Percentiles rank a stretch among this genome's conserved stretches.
These are phyloP conservation scores for Ectropis grisescens DNA, from an alignment of 1,140 invertebrate genomes.

Conservation along the genomic window DNA sequence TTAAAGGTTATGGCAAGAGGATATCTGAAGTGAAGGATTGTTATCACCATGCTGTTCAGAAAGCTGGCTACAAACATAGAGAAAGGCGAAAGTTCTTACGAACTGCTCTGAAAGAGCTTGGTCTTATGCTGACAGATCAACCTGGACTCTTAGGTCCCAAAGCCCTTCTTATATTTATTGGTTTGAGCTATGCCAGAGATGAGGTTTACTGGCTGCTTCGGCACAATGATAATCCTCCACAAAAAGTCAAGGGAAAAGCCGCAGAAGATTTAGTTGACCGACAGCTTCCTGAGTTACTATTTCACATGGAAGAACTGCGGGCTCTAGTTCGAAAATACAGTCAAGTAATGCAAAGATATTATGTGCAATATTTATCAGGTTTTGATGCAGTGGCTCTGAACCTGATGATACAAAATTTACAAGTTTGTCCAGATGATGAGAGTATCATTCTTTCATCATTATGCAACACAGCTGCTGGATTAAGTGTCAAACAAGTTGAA, in stretches of 20 bases:
- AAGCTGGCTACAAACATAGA: conserved; percentile 90
- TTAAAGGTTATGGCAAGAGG: conserved; percentile 95
- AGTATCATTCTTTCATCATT: conserved; percentile 94
- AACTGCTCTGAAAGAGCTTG: conserved; percentile 95
- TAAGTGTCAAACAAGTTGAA: conserved; percentile 96
- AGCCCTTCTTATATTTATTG: conserved; percentile 97
- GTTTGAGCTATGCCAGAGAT: conserved; percentile 93
- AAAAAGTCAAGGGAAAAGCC: conserved; percentile 87
- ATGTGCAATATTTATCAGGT: conserved; percentile 95
- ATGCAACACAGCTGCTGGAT: conserved; percentile 88
- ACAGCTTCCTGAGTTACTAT: conserved; percentile 96
- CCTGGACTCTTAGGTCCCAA: conserved; percentile 97
- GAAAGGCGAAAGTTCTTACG: conserved; percentile 97
- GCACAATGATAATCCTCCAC: conserved; percentile 94
- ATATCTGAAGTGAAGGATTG: conserved; percentile 96
- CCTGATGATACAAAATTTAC: conserved; percentile 90
- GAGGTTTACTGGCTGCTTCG: conserved; percentile 97
- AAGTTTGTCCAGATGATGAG: conserved; percentile 94
- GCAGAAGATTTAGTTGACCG: conserved; percentile 93
- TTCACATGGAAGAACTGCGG: conserved; percentile 97
- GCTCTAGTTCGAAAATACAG: conserved; percentile 94
- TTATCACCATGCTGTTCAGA: conserved; percentile 90
- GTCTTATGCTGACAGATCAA: conserved; percentile 96
- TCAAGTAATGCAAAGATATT: conserved; percentile 98
- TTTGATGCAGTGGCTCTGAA: conserved; percentile 95